phyloP scores from a whole-genome alignment of 2,797 vertebrate species.

The Acanthopagrus latus region DNA sequence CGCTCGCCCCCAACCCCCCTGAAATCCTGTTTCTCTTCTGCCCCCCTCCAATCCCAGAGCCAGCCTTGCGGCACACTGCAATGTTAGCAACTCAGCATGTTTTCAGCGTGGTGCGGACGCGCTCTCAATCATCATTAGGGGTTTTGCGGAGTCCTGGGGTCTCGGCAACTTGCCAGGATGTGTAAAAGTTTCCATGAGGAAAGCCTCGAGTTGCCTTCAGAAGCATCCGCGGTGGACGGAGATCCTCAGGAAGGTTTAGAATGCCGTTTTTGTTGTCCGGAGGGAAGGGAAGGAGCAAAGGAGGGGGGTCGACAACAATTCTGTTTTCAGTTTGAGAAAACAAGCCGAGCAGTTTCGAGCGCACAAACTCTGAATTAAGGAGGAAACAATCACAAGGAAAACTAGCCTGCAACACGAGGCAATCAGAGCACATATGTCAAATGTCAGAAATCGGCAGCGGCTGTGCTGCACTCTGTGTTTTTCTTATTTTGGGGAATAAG shows the following conservation, averaged over 20 bases:
- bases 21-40: conserved; percentile 59
- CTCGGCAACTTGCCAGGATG: conserved; percentile 89
- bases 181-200: conserved; percentile 96
- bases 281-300: conserved; percentile 73
- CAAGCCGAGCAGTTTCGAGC: conserved; percentile 59
- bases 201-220: conserved; percentile 87
- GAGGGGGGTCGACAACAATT: conserved; percentile 55
- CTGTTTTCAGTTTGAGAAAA: conserved; percentile 75
- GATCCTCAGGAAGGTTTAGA: conserved; percentile 80
- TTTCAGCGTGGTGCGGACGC: conserved; percentile 87
- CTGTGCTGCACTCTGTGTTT: conserved; percentile 60
- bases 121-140: conserved; percentile 92
- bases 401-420: conserved; percentile 59
- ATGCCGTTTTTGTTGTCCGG: conserved; percentile 75
- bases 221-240: conserved; percentile 62
- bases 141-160: conserved; percentile 87
- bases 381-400: conserved; percentile 77
- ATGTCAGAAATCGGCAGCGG: conserved; percentile 72
- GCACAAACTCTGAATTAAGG: conserved; percentile 62
- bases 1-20: conserved; percentile 15
- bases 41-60: conserved; percentile 66
- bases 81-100: conserved; percentile 89
- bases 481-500: conserved; percentile 78
- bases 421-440: conserved; percentile 81
- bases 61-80: conserved; percentile 80